phyloP scores from a whole-genome alignment of 2,113 vertebrate species.

The Passer montanus region DNA sequence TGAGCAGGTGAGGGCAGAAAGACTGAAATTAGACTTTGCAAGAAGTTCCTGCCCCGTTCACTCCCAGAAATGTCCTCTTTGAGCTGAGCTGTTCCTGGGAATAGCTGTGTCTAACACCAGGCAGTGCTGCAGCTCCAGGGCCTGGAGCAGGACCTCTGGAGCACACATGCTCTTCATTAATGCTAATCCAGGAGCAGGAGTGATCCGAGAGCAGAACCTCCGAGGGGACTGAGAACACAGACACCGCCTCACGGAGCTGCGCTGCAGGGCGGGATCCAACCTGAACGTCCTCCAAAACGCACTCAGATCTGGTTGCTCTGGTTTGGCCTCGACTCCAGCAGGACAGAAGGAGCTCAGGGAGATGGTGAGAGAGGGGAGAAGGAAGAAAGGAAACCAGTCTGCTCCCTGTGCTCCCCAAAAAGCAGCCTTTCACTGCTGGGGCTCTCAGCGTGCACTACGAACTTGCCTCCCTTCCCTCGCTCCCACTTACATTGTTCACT shows the following conservation, averaged over 20 bases:
- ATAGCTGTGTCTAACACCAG: background rate
- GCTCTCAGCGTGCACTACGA: background rate
- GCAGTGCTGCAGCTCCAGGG: background rate
- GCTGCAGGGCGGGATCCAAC: background rate
- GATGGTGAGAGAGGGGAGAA: background rate
- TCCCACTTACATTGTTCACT: conserved; percentile 16
- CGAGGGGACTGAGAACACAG: background rate
- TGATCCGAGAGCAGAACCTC: background rate
- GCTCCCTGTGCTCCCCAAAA: background rate
- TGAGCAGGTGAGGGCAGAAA: background rate
- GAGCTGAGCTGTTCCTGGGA: background rate
- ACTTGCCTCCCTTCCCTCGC: background rate
- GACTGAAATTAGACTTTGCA: background rate
- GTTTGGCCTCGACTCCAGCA: background rate
- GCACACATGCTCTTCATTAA: conserved; percentile 52
- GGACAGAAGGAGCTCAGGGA: background rate
- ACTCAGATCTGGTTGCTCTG: conserved; percentile 19
- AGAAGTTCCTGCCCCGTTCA: background rate
- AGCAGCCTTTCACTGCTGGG: background rate
- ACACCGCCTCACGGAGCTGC: background rate
- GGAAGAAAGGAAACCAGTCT: background rate
- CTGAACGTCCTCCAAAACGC: background rate
- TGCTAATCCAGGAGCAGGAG: conserved; percentile 27
- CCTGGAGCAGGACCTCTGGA: background rate
- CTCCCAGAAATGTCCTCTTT: background rate